Percentiles rank a stretch among this genome's conserved stretches.
These are phyloP conservation scores for Scatophagus argus DNA, from an alignment of 2,113 vertebrate genomes.

Conservation along the genomic window DNA sequence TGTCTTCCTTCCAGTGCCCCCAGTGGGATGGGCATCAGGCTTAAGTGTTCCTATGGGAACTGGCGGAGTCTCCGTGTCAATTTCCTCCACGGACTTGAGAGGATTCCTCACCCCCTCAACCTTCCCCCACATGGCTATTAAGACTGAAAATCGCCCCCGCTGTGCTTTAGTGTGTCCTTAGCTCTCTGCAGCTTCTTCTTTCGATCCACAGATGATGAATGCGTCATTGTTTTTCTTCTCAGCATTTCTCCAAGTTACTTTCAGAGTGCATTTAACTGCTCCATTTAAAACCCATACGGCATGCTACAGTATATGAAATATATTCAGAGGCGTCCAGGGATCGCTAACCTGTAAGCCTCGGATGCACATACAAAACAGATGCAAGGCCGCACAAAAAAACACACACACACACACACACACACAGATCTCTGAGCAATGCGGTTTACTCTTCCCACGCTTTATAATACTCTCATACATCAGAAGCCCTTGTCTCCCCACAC, in stretches of 20 bases:
- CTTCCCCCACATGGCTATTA: slow-evolving; percentile 46
- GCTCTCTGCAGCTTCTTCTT: slow-evolving; percentile 39
- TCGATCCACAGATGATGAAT: slow-evolving; percentile 50
- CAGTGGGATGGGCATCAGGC: slow-evolving; percentile 17
- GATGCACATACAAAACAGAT: slow-evolving; percentile 49
- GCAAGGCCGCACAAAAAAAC: no score
- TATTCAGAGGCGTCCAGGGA: slow-evolving; percentile 60
- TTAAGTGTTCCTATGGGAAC: slow-evolving; percentile 75
- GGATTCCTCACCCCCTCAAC: slow-evolving; percentile 55
- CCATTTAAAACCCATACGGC: slow-evolving; percentile 47
- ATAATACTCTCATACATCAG: slow-evolving; percentile 78
- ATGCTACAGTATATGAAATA: slow-evolving; percentile 49
- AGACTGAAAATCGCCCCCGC: slow-evolving; percentile 58
- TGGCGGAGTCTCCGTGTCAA: slow-evolving; percentile 41
- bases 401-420: slow-evolving; percentile 46
- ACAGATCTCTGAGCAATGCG: slow-evolving; percentile 67
- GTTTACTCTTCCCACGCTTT: slow-evolving; percentile 78
- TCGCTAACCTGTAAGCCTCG: slow-evolving; percentile 59
- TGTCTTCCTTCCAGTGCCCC: slow-evolving; percentile 28
- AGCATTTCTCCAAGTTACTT: slow-evolving; percentile 56
- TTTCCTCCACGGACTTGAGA: slow-evolving; percentile 61
- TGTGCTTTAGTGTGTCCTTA: slow-evolving; percentile 56
- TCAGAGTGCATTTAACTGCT: slow-evolving; percentile 54
- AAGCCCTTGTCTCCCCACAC: slow-evolving; percentile 79
- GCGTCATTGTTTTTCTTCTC: slow-evolving; percentile 59